Base-by-base conservation (phyloP, 2,113 vertebrate genomes). In the Mesoclemmys tuberculata region DNA sequence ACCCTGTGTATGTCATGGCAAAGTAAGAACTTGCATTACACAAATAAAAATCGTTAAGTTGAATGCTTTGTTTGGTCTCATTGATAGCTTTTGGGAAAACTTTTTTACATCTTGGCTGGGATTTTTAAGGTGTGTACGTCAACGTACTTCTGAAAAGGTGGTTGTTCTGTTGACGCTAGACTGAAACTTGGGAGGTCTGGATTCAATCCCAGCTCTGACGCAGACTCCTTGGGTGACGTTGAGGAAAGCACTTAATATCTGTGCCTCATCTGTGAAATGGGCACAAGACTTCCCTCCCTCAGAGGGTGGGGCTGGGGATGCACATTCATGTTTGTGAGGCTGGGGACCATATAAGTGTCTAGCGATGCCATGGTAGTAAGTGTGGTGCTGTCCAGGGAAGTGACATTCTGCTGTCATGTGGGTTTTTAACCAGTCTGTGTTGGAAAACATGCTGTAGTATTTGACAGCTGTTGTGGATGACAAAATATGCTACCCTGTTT, bases 1-100 rank as follows among this genome's bases (percentile, higher is more conserved):
- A 93, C 93, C 4, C 3, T 75, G 55, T 22, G 41, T 78, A 52
- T 85, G 56, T 90, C 71, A 6, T 18, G 82, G 94, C 71, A 1
- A 89, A 89, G 94, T 1, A 85, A 80, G 35, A 93, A 46, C 49
- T 46, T 56, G 24, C 44, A 27, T 92, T 94, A 44, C 9, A 58
- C 10, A 46, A 97, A 97, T 97, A 97, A 97, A 97, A 94, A 81
- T 58, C 90, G 93, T 94, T 90, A 92, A 90, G 35, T 85, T 90
- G 27, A 88, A n/a, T 71, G 64, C 4, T 3, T 22, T 4, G 1
- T 3, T 84, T 49, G 56, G 14, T 56, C 35, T 92, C 85, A 41
- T 64, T 68, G 38, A 38, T 93, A 92, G 31, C 78, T 95, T 89
- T 96, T 84, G 92, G 78, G 16, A 88, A 64, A 68, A 38, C 5